These are phyloP conservation scores for Sparidentex hasta DNA, from an alignment of 2,797 vertebrate species.

Conservation along the genomic window DNA sequence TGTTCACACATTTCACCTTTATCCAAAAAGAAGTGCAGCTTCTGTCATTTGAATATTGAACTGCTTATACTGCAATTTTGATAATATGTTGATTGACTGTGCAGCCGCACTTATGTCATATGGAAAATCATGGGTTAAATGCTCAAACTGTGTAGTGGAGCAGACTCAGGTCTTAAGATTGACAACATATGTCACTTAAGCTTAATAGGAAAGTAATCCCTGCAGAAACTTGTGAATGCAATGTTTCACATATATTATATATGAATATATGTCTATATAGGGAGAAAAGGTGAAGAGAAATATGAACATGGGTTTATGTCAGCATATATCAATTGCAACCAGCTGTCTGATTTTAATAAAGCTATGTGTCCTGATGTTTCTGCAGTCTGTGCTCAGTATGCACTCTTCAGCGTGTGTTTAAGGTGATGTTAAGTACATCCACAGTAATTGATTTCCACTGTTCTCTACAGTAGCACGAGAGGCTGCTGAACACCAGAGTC, in stretches of 20 bases:
- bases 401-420: constrained; percentile 28
- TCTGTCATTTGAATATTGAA: no score
- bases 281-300: background rate
- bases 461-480: constrained; percentile 33
- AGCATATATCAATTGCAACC: background rate
- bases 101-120: background rate
- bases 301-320: background rate
- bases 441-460: constrained; percentile 52
- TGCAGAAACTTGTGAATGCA: constrained; percentile 24
- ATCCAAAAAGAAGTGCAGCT: no score
- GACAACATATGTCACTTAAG: constrained; percentile 26
- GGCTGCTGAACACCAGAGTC: constrained; percentile 25
- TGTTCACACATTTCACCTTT: no score
- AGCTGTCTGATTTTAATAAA: constrained; percentile 16
- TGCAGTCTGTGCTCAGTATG: constrained; percentile 36
- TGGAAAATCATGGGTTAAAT: constrained; percentile 4
- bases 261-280: background rate
- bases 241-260: background rate
- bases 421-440: constrained; percentile 39
- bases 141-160: background rate
- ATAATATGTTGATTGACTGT: no score
- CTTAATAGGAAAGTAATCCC: constrained; percentile 29
- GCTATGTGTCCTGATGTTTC: constrained; percentile 14
- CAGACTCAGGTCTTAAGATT: constrained; percentile 12
- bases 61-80: no score